phyloP scores from a whole-genome alignment of 2,797 vertebrate genomes.

The Coreius guichenoti region DNA sequence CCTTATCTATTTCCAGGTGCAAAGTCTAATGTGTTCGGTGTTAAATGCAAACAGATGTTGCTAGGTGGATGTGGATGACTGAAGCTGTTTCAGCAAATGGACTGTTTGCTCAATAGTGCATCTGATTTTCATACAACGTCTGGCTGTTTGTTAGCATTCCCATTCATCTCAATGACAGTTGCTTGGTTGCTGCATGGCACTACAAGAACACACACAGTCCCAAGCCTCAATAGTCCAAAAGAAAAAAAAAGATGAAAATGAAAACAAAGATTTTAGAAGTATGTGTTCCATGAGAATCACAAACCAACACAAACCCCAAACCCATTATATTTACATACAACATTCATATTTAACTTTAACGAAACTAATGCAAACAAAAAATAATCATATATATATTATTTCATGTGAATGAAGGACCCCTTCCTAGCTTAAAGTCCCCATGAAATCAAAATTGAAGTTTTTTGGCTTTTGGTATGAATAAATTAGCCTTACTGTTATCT shows the following conservation, averaged over 20 bases:
- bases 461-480: no score
- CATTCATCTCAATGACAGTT: constrained; percentile 9
- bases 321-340: neutral
- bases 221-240: neutral
- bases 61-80: constrained; percentile 74
- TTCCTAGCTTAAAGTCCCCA: no score
- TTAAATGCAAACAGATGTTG: constrained; percentile 76
- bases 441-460: no score
- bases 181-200: neutral
- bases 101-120: constrained; percentile 72
- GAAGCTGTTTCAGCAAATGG: constrained; percentile 57
- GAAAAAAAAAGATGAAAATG: neutral
- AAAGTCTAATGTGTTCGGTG: constrained; percentile 38
- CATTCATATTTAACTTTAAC: neutral
- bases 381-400: neutral
- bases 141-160: neutral
- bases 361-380: neutral
- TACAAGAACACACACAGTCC: neutral
- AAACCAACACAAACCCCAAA: neutral
- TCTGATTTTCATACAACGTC: constrained; percentile 41
- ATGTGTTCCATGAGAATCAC: neutral
- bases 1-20: constrained; percentile 35
- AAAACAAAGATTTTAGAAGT: neutral
- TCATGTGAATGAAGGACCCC: neutral
- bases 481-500: no score